Percentiles rank a stretch among this genome's conserved stretches.
phyloP scores from a whole-genome alignment of 1,140 invertebrate genomes.

The Drosophila nasuta region DNA sequence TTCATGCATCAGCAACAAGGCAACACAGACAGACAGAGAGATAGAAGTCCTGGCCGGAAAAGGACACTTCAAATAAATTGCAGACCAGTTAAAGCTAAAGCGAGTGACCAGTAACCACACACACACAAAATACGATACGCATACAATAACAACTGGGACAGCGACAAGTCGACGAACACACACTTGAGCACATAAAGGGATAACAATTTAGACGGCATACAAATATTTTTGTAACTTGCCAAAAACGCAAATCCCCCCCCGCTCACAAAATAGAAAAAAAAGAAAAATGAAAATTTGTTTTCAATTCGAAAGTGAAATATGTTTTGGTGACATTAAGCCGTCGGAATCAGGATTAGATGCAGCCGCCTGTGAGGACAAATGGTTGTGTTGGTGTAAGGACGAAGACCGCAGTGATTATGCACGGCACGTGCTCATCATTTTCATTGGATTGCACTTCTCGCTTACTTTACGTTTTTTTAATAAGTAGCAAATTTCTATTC shows the following conservation, averaged over 20 bases:
- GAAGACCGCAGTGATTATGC: constrained; percentile 48
- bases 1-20: constrained; percentile 79
- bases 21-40: constrained; percentile 8
- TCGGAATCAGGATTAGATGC: constrained; percentile 77
- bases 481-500: constrained; percentile 62
- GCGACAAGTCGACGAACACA: constrained; percentile 53
- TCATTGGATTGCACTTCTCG: constrained; percentile 16
- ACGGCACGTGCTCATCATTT: constrained; percentile 73
- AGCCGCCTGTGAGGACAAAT: constrained; percentile 62
- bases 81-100: constrained; percentile 12
- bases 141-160: constrained; percentile 39
- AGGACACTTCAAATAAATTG: constrained; percentile 70
- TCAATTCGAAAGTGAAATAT: constrained; percentile 79
- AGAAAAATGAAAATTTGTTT: constrained; percentile 65
- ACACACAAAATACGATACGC: background rate
- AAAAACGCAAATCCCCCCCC: constrained; percentile 21
- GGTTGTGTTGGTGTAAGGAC: background rate
- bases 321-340: constrained; percentile 82
- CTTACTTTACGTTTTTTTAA: constrained; percentile 43
- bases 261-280: background rate
- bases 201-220: constrained; percentile 64
- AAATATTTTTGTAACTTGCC: constrained; percentile 63
- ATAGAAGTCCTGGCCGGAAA: constrained; percentile 21
- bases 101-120: constrained; percentile 34
- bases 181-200: constrained; percentile 70